Evolutionary conservation across 2,797 vertebrate genomes (phyloP), one percentile per base, ranked within the genome.

Genomic region (Neosilurus hyrtlii): DNA sequence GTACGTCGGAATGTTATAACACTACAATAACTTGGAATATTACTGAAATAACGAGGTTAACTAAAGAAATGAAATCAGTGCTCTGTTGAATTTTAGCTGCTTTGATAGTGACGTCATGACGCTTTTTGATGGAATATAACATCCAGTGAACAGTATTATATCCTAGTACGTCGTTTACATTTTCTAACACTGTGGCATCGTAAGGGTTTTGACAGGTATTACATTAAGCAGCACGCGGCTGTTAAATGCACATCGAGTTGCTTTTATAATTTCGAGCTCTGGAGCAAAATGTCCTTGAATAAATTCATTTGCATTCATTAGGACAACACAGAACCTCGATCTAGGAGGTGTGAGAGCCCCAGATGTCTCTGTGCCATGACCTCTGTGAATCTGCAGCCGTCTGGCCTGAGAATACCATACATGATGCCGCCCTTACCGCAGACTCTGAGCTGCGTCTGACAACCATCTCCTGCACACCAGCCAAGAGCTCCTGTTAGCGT

Each of bases 381-480:
- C 65, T 82, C 65, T 76, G 16, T 76, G 56, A 82, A 62, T 37
- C 37, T 18, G 35, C 51, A 62, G 57, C 57, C 54, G 52, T 65
- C 30, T 59, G 65, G 20, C 49, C 57, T 51, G 65, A 80, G 77
- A 74, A 59, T 30, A 67, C 51, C 76, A 63, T 84, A 65, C 79
- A 76, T 70, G 20, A 67, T 1, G 20, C 2, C 7, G 43, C 22
- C 14, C 22, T 52, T 71, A 15, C 68, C 24, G 22, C 20, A 49
- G 68, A n/a, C 43, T 51, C 49, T 0, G 63, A 8, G 26, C 63
- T 15, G 63, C 15, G 9, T 11, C 11, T 1, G 24, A 70, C 5
- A 4, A 51, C 67, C 67, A 12, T 68, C 67, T 68, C 20, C 35
- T 66, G 65, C 26, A 68, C 16, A 43, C 67, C 67, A 70, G 10